Evolutionary conservation across 92 coral and sea anemone genomes (phyloP).

Genomic region (Porites divaricata): DNA sequence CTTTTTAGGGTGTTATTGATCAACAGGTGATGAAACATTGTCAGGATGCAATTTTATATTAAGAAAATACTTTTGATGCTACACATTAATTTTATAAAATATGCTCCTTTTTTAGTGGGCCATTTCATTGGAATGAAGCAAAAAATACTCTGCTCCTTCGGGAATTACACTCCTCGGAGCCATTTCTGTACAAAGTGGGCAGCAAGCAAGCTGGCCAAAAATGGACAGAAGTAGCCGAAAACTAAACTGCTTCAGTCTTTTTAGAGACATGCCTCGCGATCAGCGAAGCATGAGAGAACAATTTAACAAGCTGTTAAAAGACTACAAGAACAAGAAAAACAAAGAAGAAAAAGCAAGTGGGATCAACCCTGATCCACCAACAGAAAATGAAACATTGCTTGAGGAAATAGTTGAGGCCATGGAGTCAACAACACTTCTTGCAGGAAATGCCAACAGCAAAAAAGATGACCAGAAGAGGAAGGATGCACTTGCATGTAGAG

Average conservation of each 20-base stretch:
- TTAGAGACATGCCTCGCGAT: conserved; percentile 59
- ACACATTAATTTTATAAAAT: too few relatives aligned
- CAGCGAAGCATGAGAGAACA: conserved; percentile 52
- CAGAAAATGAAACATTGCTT: conserved; percentile 24
- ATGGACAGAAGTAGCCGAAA: conserved; percentile 62
- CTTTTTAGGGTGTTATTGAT: too few relatives aligned
- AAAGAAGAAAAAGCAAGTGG: too few relatives aligned
- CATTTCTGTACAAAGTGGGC: conserved; percentile 66
- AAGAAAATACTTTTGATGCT: too few relatives aligned
- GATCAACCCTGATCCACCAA: too few relatives aligned
- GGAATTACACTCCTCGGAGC: conserved; percentile 18
- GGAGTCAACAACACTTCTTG: conserved; percentile 66
- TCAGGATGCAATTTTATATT: too few relatives aligned
- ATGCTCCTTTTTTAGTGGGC: too few relatives aligned
- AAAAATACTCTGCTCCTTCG: too few relatives aligned
- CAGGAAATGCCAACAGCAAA: conserved; percentile 36
- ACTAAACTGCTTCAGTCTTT: conserved; percentile 52
- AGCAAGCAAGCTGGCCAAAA: conserved; percentile 69
- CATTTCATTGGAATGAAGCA: too few relatives aligned
- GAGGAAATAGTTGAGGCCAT: conserved; percentile 69
- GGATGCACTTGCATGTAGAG: conserved; percentile 68
- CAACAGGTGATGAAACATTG: too few relatives aligned
- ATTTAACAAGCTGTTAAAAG: too few relatives aligned
- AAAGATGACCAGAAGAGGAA: conserved; percentile 70
- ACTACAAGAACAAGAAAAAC: too few relatives aligned